Evolutionary conservation across 2,797 vertebrate genomes (phyloP).

Genomic region (Scarus forsteni): DNA sequence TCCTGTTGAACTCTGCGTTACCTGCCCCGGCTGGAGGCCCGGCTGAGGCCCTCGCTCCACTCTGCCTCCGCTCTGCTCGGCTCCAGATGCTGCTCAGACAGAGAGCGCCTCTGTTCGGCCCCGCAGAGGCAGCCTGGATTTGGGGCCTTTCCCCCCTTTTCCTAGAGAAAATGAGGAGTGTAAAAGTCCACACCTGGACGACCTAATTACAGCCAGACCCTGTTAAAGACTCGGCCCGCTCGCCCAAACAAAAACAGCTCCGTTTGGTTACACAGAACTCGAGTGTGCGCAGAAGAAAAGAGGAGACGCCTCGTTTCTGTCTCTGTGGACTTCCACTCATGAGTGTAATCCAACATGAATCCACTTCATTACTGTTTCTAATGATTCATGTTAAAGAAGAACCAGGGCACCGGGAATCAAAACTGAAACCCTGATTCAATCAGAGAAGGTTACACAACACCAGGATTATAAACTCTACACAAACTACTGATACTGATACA

Average conservation of each 20-base stretch:
- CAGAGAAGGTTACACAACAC: no score
- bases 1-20: conserved; percentile 78
- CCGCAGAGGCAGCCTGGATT: conserved; percentile 25
- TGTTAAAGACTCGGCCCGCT: conserved; percentile 35
- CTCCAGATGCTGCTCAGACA: conserved; percentile 71
- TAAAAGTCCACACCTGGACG: conserved; percentile 66
- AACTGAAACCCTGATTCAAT: no score
- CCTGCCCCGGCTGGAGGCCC: conserved; percentile 56
- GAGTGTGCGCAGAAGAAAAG: conserved; percentile 22
- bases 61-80: conserved; percentile 42
- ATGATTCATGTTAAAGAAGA: conserved; percentile 16
- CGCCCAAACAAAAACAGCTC: conserved; percentile 32
- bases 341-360: conserved; percentile 50
- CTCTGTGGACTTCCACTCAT: conserved; percentile 16
- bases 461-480: no score
- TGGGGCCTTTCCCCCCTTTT: background rate
- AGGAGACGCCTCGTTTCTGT: background rate
- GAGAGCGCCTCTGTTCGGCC: conserved; percentile 62
- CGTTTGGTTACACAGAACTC: conserved; percentile 32
- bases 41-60: conserved; percentile 44
- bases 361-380: conserved; percentile 30
- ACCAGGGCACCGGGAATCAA: no score
- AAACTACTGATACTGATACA: no score
- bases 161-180: conserved; percentile 41
- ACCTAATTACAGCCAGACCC: conserved; percentile 59